A percentile compares a stretch with the other conserved stretches of the same genome.
Evolutionary conservation across 2,888 invertebrate species (phyloP).

Genomic region (Drosophila buzzatii): DNA sequence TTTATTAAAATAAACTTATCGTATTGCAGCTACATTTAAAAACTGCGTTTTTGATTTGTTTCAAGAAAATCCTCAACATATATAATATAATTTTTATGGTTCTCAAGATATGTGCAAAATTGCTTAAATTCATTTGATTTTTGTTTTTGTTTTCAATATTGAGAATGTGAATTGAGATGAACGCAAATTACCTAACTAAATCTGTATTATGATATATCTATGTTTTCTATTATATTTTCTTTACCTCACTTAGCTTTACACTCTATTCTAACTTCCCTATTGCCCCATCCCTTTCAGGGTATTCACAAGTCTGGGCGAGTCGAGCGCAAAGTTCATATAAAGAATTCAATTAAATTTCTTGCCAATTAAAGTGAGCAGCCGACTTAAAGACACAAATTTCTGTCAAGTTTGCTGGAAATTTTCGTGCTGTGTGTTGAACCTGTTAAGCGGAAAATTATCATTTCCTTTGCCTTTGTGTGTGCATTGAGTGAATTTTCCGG

Average conservation of each 20-base stretch:
- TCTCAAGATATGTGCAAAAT: not conserved
- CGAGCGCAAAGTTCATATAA: conserved; percentile 16
- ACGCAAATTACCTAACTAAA: too few relatives aligned
- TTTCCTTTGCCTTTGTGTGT: conserved; percentile 70
- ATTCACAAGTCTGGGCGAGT: not conserved
- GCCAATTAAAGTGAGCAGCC: conserved; percentile 43
- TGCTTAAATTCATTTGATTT: too few relatives aligned
- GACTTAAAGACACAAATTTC: conserved; percentile 19
- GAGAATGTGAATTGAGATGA: too few relatives aligned
- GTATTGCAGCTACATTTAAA: too few relatives aligned
- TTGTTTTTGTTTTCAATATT: not conserved
- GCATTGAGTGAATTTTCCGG: conserved; percentile 63
- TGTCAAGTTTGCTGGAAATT: conserved; percentile 16
- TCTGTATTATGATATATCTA: too few relatives aligned
- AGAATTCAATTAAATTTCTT: conserved; percentile 41
- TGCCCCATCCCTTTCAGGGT: not conserved
- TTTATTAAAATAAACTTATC: too few relatives aligned
- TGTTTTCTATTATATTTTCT: too few relatives aligned
- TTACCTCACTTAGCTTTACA: too few relatives aligned
- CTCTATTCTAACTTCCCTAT: not conserved
- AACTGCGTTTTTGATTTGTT: too few relatives aligned
- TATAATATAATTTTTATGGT: not conserved
- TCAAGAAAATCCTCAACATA: too few relatives aligned
- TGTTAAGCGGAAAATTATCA: conserved; percentile 73
- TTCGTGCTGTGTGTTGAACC: conserved; percentile 12